Conservation (phyloP, 2,888 invertebrate species). For the Drosophila colorata region DNA sequence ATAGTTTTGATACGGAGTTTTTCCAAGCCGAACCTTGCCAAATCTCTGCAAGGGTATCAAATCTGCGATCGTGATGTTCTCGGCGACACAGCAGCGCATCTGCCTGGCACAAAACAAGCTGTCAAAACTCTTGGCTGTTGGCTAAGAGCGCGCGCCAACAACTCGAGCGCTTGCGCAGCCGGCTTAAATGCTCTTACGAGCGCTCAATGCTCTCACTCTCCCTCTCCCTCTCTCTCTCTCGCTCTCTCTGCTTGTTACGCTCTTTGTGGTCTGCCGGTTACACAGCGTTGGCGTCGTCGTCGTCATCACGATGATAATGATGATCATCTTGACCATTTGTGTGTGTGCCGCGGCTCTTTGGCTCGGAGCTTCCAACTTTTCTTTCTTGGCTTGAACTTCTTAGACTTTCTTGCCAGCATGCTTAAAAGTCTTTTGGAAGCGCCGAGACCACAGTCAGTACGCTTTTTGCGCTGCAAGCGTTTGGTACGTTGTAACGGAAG, state of each 20-base stretch:
- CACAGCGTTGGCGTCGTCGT: slow-evolving; percentile 28
- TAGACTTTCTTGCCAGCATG: slow-evolving; percentile 78
- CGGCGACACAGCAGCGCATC: slow-evolving; percentile 10
- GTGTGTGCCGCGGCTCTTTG: slow-evolving; percentile 39
- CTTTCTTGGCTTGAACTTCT: slow-evolving; percentile 70
- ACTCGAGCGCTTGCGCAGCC: slow-evolving; percentile 63
- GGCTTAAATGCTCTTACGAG: slow-evolving; percentile 38
- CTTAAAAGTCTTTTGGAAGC: slow-evolving; percentile 80
- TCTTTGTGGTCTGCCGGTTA: slow-evolving; percentile 48
- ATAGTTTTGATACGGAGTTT: no score
- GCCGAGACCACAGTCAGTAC: slow-evolving; percentile 71
- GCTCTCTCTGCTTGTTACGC: slow-evolving; percentile 24
- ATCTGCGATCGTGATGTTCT: not conserved
- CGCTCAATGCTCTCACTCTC: slow-evolving; percentile 11
- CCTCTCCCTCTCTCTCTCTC: not conserved
- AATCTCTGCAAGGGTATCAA: not conserved
- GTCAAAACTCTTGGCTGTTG: slow-evolving; percentile 37
- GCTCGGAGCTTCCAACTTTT: slow-evolving; percentile 65
- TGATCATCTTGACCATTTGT: slow-evolving; percentile 69
- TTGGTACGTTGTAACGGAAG: slow-evolving; percentile 77
- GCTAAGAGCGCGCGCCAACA: no score
- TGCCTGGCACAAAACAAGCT: not conserved
- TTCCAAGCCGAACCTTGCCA: no score
- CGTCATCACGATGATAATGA: slow-evolving; percentile 23
- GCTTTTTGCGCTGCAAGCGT: slow-evolving; percentile 73